These are phyloP conservation scores for Hybognathus amarus DNA, from an alignment of 2,797 vertebrate genomes.

Conservation along the genomic window DNA sequence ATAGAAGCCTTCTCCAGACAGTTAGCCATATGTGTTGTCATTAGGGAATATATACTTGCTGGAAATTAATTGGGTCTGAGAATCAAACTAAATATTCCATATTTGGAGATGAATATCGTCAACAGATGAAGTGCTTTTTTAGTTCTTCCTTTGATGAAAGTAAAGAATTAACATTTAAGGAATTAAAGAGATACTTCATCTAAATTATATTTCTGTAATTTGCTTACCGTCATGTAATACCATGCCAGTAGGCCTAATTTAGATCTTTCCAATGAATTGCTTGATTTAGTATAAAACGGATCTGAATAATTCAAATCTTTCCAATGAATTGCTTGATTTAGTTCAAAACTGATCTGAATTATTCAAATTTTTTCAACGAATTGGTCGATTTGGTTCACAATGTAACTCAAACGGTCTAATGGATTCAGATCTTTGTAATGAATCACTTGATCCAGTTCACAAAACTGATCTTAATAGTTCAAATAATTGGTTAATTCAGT, in stretches of 20 bases:
- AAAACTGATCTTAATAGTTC: not conserved
- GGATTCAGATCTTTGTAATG: not conserved
- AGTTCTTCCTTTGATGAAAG: slow-evolving; percentile 10
- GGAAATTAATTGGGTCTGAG: slow-evolving; percentile 46
- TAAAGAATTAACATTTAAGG: slow-evolving; percentile 16
- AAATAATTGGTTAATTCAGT: not conserved
- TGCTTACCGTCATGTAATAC: not conserved
- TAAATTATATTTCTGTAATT: not conserved
- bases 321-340: not conserved
- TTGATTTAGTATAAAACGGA: not conserved
- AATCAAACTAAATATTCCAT: slow-evolving; percentile 40
- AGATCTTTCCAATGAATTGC: not conserved
- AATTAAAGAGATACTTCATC: slow-evolving; percentile 9
- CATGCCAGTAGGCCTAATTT: slow-evolving; percentile 6
- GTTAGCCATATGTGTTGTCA: slow-evolving; percentile 48
- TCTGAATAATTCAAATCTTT: not conserved
- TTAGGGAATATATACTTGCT: slow-evolving; percentile 22
- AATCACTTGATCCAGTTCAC: not conserved
- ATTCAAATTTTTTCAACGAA: not conserved
- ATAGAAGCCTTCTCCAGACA: slow-evolving; percentile 25
- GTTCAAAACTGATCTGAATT: not conserved
- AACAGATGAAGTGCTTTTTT: not conserved
- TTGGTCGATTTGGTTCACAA: not conserved
- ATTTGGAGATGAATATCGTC: slow-evolving; percentile 16
- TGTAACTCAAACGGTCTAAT: not conserved